Conservation (phyloP, 2,113 vertebrate genomes). For the Grantiella picta region DNA sequence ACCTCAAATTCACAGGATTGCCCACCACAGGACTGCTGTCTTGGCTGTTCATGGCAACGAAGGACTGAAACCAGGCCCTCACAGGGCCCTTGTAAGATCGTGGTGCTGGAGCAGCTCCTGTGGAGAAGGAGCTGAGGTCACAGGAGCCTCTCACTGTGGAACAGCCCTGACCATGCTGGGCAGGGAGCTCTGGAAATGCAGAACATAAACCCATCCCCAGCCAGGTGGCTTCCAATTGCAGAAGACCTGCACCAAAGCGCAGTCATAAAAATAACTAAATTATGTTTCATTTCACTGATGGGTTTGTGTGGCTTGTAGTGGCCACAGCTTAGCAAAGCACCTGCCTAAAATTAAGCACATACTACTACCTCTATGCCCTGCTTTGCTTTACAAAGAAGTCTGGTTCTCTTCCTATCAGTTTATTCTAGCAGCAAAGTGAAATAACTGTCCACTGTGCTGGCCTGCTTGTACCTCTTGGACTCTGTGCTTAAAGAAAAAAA, state of each 20-base stretch:
- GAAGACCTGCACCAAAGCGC: not conserved
- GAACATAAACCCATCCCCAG: not conserved
- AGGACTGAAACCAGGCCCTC: not conserved
- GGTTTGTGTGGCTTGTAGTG: not conserved
- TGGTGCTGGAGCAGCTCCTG: not conserved
- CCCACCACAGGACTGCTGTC: not conserved
- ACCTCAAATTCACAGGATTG: not conserved
- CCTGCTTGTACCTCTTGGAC: not conserved
- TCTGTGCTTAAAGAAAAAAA: not conserved
- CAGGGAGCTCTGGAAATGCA: not conserved
- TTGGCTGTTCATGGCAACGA: not conserved
- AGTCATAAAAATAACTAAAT: not conserved
- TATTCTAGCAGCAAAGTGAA: conserved; percentile 3
- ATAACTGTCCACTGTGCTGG: conserved; percentile 13
- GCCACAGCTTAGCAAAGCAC: not conserved
- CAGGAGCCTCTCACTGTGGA: not conserved
- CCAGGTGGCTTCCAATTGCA: not conserved
- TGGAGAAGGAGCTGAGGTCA: not conserved
- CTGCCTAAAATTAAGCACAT: conserved; percentile 7
- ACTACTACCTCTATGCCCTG: not conserved
- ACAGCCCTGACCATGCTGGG: not conserved
- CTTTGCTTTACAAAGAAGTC: not conserved
- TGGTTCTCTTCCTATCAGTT: not conserved
- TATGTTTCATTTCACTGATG: not conserved
- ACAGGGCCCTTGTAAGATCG: not conserved